These are phyloP conservation scores for Brachypalpus laphriformis DNA, from an alignment of 2,888 invertebrate genomes.

Conservation along the genomic window DNA sequence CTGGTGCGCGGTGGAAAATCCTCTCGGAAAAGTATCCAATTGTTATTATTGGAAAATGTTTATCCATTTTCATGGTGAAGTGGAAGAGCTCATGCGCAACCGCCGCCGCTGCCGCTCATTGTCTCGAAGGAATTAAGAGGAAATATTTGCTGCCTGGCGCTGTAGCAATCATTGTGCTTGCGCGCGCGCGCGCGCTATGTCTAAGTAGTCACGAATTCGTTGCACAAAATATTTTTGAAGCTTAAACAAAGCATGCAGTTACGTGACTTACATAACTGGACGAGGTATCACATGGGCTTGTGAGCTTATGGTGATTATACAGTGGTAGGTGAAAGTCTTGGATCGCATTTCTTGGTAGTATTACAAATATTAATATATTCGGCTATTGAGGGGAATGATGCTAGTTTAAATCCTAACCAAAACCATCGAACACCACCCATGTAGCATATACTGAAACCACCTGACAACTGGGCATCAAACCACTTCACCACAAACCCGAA, in stretches of 20 bases:
- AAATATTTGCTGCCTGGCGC: constrained; percentile 5
- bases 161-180: constrained; percentile 23
- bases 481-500: too few relatives aligned
- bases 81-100: constrained; percentile 1
- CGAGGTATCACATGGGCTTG: constrained; percentile 13
- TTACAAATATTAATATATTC: too few relatives aligned
- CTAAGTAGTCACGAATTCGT: constrained; percentile 63
- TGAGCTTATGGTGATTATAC: constrained; percentile 33
- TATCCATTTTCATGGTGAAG: constrained; percentile 10
- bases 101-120: too few relatives aligned
- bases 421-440: too few relatives aligned
- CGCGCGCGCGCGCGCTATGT: neutral
- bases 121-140: constrained; percentile 16
- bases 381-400: too few relatives aligned
- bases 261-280: constrained; percentile 51
- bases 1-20: constrained; percentile 3
- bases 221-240: constrained; percentile 24
- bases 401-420: too few relatives aligned
- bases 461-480: too few relatives aligned
- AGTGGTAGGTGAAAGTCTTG: constrained; percentile 17
- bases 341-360: neutral
- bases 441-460: too few relatives aligned
- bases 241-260: constrained; percentile 56
- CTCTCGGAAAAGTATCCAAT: constrained; percentile 20
- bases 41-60: constrained; percentile 61